Percentiles rank a stretch among this genome's conserved stretches.
Conservation (phyloP, 2,113 vertebrate species). For the Daphoenositta chrysoptera region DNA sequence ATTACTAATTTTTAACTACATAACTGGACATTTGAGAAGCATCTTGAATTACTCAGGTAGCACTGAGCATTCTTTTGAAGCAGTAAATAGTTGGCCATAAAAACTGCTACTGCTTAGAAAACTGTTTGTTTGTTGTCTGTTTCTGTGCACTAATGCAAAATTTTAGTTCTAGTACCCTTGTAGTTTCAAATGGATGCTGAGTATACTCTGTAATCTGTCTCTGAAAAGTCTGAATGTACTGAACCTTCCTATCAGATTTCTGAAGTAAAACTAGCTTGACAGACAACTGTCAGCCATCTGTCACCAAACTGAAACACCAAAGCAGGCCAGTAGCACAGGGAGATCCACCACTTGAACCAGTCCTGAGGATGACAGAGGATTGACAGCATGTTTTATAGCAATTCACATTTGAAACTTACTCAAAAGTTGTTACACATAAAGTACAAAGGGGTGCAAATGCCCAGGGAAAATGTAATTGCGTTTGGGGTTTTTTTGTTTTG, state of each 20-base stretch:
- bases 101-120: not conserved
- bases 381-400: not conserved
- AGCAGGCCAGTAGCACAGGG: not conserved
- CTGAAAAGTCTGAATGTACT: not conserved
- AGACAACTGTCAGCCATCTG: not conserved
- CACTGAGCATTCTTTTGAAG: not conserved
- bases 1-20: not conserved
- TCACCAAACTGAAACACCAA: not conserved
- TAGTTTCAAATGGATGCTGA: not conserved
- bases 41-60: not conserved
- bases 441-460: not conserved
- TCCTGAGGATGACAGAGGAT: not conserved
- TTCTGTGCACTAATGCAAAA: not conserved
- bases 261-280: not conserved
- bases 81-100: not conserved
- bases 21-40: not conserved
- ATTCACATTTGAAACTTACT: not conserved
- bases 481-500: not conserved
- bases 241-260: not conserved
- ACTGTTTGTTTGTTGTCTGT: not conserved
- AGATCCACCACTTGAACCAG: not conserved
- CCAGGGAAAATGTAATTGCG: not conserved
- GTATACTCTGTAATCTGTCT: not conserved
- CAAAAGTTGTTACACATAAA: not conserved
- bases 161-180: not conserved